Evolutionary conservation across 2,888 invertebrate genomes (phyloP).

Genomic region (Euphydryas editha): DNA sequence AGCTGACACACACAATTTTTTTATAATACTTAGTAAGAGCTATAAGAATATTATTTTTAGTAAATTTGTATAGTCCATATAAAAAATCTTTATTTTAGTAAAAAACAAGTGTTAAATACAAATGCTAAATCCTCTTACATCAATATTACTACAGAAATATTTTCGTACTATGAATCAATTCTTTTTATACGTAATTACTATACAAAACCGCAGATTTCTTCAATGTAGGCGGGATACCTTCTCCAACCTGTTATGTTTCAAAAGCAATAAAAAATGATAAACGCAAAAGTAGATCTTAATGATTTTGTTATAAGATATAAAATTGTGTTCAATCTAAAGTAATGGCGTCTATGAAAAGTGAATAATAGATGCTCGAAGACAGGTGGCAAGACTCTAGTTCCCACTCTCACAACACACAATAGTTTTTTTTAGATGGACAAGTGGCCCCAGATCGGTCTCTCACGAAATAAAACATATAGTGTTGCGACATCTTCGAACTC

Average conservation of each 20-base stretch:
- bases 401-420: constrained; percentile 39
- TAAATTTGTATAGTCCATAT: no score
- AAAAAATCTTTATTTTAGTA: no score
- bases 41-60: no score
- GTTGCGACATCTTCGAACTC: not conserved
- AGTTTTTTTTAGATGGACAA: constrained; percentile 29
- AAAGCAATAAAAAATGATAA: not conserved
- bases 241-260: no score
- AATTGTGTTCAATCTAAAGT: no score
- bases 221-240: constrained; percentile 21
- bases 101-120: no score
- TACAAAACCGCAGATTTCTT: constrained; percentile 25
- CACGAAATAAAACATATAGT: not conserved
- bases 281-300: not conserved
- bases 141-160: not conserved
- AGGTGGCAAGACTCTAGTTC: constrained; percentile 39
- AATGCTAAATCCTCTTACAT: not conserved
- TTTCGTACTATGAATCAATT: no score
- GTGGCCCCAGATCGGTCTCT: constrained; percentile 17
- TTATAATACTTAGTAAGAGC: no score
- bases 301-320: not conserved
- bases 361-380: constrained; percentile 21
- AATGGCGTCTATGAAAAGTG: constrained; percentile 21
- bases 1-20: no score
- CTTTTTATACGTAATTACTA: constrained; percentile 10